Evolutionary conservation across 2,888 invertebrate species (phyloP), one percentile per base, ranked within the genome.

Genomic region (Synergus umbraculus): DNA sequence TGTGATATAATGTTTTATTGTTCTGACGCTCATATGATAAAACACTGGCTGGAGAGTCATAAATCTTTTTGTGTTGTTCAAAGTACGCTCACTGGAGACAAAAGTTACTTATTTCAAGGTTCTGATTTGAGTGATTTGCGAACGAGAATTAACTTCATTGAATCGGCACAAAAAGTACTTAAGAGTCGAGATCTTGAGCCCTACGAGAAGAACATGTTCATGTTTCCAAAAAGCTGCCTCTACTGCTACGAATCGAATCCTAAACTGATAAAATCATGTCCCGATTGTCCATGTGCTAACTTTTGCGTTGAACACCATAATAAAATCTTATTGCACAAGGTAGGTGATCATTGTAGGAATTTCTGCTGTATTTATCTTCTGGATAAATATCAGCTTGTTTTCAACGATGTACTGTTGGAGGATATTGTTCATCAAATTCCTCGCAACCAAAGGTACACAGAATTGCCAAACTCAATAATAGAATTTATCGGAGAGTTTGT

Each of bases 181-280:
- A 63, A 58, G 12, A 83, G 3, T 29, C 29, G 87, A 44, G 79
- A 64, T 54, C 66, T 89, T 12, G n/a, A 82, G 13, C 54, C 76
- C 8, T 86, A 84, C 41, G 89, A 89, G 69, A 77, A 80, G 46
- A 79, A 88, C 29, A 86, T 89, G 82, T 87, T 90, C 67, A 84
- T 86, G 81, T 90, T 89, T 80, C 87, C 87, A 4, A 84, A 86
- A 78, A 85, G 83, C 8, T 90, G 90, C 49, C 13, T 77, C 2
- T 66, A 87, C 7, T 90, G 90, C 64, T 81, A 86, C n/a, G 82
- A 88, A 18, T 82, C 67, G 3, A 79, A 86, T 69, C 9, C 66
- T 7, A 73, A 79, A n/a, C 65, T 29, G 22, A 69, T 90, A 18
- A 77, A 79, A 44, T 85, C 89, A 69, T 90, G 90, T 18, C 5